These are phyloP conservation scores for Chrysolina americana DNA, from an alignment of 2,888 invertebrate genomes.

Conservation along the genomic window DNA sequence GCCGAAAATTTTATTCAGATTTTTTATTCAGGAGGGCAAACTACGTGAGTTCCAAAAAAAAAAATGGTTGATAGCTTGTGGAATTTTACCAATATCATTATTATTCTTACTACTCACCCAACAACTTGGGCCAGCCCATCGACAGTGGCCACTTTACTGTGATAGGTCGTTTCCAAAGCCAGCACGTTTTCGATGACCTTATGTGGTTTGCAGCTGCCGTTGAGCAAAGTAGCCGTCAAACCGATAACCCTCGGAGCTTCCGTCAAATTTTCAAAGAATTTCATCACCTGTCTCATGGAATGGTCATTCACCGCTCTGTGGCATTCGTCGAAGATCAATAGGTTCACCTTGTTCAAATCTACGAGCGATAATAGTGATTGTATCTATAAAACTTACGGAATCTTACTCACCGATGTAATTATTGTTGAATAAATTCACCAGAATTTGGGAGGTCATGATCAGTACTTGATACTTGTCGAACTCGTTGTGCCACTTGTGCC, in stretches of 20 bases:
- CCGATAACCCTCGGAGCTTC: conserved; percentile 84
- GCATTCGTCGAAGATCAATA: conserved; percentile 96
- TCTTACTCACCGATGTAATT: conserved; percentile 69
- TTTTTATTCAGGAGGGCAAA: no score
- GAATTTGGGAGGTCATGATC: conserved; percentile 88
- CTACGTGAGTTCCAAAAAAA: no score
- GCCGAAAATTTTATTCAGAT: no score
- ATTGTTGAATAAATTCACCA: conserved; percentile 80
- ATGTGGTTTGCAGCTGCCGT: conserved; percentile 75
- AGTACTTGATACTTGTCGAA: conserved; percentile 78
- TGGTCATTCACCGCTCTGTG: conserved; percentile 89
- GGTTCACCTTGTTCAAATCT: conserved; percentile 77
- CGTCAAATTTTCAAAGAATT: conserved; percentile 71
- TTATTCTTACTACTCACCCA: conserved; percentile 68
- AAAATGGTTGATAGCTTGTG: no score
- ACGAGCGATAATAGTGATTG: conserved; percentile 25
- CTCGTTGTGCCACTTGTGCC: conserved; percentile 77
- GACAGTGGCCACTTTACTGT: conserved; percentile 81
- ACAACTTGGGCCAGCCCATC: conserved; percentile 73
- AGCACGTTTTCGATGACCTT: conserved; percentile 73
- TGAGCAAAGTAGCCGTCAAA: conserved; percentile 89
- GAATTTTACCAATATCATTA: no score
- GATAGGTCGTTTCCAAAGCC: conserved; percentile 81
- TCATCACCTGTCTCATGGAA: conserved; percentile 86
- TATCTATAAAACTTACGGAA: neutral